Base-by-base conservation (phyloP, 2,888 invertebrate species). In the Megalurothrips usitatus region DNA sequence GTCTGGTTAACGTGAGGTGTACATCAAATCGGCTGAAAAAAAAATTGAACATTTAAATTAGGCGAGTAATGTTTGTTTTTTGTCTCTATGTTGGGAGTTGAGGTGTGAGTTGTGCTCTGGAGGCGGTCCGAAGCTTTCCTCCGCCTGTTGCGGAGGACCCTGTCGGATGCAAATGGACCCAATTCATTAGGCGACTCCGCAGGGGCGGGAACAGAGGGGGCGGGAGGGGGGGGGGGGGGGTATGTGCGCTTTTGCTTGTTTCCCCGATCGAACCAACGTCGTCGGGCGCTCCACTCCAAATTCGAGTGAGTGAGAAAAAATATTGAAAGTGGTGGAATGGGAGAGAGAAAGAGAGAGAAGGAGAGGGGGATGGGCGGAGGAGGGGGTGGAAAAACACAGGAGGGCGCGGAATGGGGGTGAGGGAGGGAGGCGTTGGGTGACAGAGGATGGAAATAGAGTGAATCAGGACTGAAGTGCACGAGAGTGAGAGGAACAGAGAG, bases 131-230 rank as follows among this genome's bases (percentile, higher is more conserved):
- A 3, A 8, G 14, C 52, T 19, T 19, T 2, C 52, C 10, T 19
- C 10, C 10, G 68, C 68, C 68, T 75, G 68, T 75, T 75, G 68
- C 68, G 11, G 34, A 43, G 68, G 68, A 8, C 26, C 12, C 14
- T 58, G 58, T 6, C 58, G 58, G 14, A 26, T 75, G 68, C 68
- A 75, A 58, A 58, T 75, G n/a, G 11, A 23, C 68, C 68, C 23
- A 75, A 75, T 75, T 75, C 68, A 75, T 75, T 23, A 75, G 68
- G 26, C 68, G 26, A 75, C 23, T 12, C n/a, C n/a, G n/a, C n/a
- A 26, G 26, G 26, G 68, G 26, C 68, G 10, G 34, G 34, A 43
- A 43, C 34, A 43, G 3, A 43, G 52, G 52, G 17, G 14, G 8
- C 52, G 52, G n/a, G n/a, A n/a, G n/a, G n/a, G n/a, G n/a, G n/a